These are phyloP conservation scores for Pristiophorus japonicus DNA, from an alignment of 2,113 vertebrate species.

Conservation along the genomic window DNA sequence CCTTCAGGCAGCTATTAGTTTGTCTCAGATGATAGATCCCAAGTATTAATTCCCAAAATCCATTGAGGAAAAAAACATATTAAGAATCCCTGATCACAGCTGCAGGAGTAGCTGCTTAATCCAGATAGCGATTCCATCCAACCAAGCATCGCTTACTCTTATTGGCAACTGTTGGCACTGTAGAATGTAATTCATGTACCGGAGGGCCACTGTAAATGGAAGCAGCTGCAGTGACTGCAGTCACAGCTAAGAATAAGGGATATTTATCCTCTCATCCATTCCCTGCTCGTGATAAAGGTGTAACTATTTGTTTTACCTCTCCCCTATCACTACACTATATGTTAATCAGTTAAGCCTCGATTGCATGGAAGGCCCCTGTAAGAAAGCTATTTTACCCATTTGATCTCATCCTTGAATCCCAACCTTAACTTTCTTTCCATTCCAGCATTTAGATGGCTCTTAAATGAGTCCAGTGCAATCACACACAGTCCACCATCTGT, in stretches of 20 bases:
- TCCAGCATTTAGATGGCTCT: neutral
- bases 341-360: neutral
- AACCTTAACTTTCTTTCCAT: neutral
- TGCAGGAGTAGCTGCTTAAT: neutral
- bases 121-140: neutral
- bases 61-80: neutral
- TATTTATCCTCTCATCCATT: neutral
- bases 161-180: neutral
- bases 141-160: neutral
- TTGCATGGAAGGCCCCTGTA: neutral
- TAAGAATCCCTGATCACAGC: neutral
- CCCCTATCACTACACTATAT: neutral
- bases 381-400: neutral
- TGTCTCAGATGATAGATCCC: neutral
- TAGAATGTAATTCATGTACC: neutral
- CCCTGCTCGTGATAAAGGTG: neutral
- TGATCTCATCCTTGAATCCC: neutral
- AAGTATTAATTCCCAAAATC: neutral
- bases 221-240: neutral
- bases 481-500: neutral
- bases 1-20: neutral
- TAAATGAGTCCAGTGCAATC: neutral
- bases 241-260: neutral
- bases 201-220: neutral
- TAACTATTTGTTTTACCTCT: neutral